Conservation (phyloP, 1,140 invertebrate genomes). For the Drosophila kohkoa region DNA sequence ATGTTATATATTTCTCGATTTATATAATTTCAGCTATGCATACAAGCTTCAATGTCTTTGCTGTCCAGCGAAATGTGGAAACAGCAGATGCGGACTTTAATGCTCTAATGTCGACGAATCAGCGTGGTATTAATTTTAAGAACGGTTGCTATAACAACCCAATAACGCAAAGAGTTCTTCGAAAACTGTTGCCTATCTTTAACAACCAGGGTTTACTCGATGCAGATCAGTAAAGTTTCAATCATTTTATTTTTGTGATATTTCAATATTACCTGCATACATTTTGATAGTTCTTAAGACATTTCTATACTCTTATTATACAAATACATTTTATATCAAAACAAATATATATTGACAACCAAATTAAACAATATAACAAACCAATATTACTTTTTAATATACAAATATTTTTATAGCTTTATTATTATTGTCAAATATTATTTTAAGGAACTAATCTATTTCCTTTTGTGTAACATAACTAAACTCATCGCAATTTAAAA, state of each 20-base stretch:
- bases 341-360: not conserved
- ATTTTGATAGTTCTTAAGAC: not conserved
- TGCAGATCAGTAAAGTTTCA: slow-evolving; percentile 56
- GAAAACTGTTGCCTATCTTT: slow-evolving; percentile 60
- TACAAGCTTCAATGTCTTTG: slow-evolving; percentile 59
- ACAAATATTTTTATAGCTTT: no score
- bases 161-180: slow-evolving; percentile 46
- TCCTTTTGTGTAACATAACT: no score
- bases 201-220: slow-evolving; percentile 75
- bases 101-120: slow-evolving; percentile 69
- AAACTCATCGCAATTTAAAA: no score
- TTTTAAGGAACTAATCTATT: no score
- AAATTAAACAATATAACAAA: not conserved
- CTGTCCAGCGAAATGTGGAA: slow-evolving; percentile 72
- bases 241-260: not conserved
- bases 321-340: no score
- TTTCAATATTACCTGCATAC: slow-evolving; percentile 2
- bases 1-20: not conserved
- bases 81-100: slow-evolving; percentile 78
- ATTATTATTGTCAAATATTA: no score
- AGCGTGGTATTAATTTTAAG: slow-evolving; percentile 73
- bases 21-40: slow-evolving; percentile 59
- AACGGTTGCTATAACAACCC: slow-evolving; percentile 65
- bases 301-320: not conserved
- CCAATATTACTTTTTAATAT: no score